Conservation (phyloP, 2,888 invertebrate genomes). For the Galerucella nymphaeae region DNA sequence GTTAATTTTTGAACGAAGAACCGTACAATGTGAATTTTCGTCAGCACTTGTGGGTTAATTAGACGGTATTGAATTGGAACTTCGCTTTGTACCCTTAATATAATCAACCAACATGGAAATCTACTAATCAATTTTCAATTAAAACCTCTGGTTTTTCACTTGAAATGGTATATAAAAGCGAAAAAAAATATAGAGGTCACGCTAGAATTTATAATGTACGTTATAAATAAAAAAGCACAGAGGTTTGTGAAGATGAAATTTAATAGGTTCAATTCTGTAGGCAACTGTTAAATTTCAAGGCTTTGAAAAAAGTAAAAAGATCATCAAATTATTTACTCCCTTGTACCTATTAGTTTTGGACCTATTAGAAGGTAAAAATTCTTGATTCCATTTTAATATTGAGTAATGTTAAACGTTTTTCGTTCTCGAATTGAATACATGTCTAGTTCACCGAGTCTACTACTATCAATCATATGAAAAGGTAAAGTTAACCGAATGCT, state of each 20-base stretch:
- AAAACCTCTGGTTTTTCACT: neutral
- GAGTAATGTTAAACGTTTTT: neutral
- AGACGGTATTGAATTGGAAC: slow-evolving; percentile 4
- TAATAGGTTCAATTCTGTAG: too few species aligned
- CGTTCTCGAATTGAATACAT: neutral
- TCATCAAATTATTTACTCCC: too few species aligned
- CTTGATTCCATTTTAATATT: neutral
- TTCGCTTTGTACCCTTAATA: neutral
- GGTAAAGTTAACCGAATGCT: neutral
- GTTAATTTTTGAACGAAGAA: neutral
- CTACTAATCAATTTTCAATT: neutral
- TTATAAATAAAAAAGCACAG: neutral
- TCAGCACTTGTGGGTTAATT: neutral
- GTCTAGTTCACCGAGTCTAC: neutral
- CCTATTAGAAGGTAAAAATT: too few species aligned
- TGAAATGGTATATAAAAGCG: neutral
- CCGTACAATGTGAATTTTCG: neutral
- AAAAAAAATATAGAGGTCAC: neutral
- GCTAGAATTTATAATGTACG: neutral
- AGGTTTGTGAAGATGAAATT: too few species aligned
- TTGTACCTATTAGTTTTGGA: too few species aligned
- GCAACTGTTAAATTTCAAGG: too few species aligned
- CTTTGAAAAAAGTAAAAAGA: too few species aligned
- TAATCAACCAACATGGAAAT: neutral
- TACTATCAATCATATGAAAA: neutral